Evolutionary conservation across 2,113 vertebrate genomes (phyloP), one percentile per base, ranked within the genome.

Genomic region (Paraplagusia blochii): DNA sequence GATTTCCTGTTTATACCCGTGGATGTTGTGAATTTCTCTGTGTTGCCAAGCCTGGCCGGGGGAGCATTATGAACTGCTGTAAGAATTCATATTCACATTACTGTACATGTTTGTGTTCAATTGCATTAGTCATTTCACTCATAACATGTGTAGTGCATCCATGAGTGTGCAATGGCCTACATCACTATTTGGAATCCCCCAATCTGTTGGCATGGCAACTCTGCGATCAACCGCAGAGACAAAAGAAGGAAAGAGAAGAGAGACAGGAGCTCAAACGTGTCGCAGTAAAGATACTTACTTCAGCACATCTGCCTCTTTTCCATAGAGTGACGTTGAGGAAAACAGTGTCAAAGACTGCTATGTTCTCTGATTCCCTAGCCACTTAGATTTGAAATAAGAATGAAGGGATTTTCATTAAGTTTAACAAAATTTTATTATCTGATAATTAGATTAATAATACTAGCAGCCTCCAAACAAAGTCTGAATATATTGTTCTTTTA

Each of bases 191-290:
- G 69, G 79, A 77, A 70, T 74, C 60, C 72, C 82, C 72, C 68
- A 76, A 83, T 76, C 53, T 76, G 84, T 85, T 77, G 80, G 47
- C 78, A 82, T 79, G 67, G 80, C 80, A 83, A 87, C 82, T 49
- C 76, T 64, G 64, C 49, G 39, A 66, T 76, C 33, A 9, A 80
- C 71, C 71, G 60, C 5, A 19, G 64, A 71, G 52, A 34, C 12
- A 60, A 56, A 17, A 58, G 54, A 51, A 42, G 62, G n/a, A 33
- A 44, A 58, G 15, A 54, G 63, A 79, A 64, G n/a, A 33, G 46
- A 58, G 15, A 54, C 61, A 79, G 12, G 53, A 50, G 63, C 49
- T 47, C 17, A 18, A 54, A 11, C 33, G 14, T 71, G 59, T 73
- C 56, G 16, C 44, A 40, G 36, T 38, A 43, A 66, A 65, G 65